Percentiles rank a stretch among this genome's conserved stretches.
phyloP scores from a whole-genome alignment of 2,113 vertebrate species.

The Peromyscus californicus region DNA sequence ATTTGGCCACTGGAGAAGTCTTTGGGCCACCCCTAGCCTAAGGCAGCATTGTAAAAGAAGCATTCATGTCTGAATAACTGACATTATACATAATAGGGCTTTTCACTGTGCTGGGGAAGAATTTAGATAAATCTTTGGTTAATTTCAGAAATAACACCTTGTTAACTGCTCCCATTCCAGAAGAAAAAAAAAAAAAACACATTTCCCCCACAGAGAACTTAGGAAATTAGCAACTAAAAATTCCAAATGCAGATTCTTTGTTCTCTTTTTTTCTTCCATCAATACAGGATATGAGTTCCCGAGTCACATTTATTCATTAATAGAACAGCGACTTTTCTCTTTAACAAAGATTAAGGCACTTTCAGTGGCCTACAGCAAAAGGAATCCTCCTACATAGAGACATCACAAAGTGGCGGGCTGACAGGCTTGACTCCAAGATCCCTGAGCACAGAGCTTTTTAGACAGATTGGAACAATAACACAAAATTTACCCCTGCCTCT shows the following conservation, averaged over 20 bases:
- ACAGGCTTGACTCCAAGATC: slow-evolving; percentile 46
- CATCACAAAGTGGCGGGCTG: slow-evolving; percentile 61
- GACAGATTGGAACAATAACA: not conserved
- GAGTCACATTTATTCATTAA: slow-evolving; percentile 59
- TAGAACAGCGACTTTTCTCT: slow-evolving; percentile 62
- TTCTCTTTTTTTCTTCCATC: slow-evolving; percentile 18
- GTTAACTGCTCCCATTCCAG: slow-evolving; percentile 1
- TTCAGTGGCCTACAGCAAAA: slow-evolving; percentile 47
- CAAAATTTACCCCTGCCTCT: slow-evolving; percentile 8
- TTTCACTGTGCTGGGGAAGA: not conserved
- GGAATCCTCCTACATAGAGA: slow-evolving; percentile 63
- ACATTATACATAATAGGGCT: not conserved
- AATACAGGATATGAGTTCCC: slow-evolving; percentile 51
- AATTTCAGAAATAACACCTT: slow-evolving; percentile 32
- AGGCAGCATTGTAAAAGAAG: slow-evolving; percentile 1
- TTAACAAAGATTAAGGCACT: slow-evolving; percentile 38
- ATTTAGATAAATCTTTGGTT: slow-evolving; percentile 20
- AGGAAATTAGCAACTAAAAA: slow-evolving; percentile 53
- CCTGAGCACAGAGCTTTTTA: slow-evolving; percentile 30
- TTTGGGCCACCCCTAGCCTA: not conserved
- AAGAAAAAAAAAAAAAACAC: not conserved
- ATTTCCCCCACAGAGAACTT: slow-evolving; percentile 5
- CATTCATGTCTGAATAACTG: not conserved
- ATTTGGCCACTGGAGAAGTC: not conserved
- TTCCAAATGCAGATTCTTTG: slow-evolving; percentile 32